phyloP scores from a whole-genome alignment of 2,888 invertebrate genomes.

The Lasioglossum leucozonium region DNA sequence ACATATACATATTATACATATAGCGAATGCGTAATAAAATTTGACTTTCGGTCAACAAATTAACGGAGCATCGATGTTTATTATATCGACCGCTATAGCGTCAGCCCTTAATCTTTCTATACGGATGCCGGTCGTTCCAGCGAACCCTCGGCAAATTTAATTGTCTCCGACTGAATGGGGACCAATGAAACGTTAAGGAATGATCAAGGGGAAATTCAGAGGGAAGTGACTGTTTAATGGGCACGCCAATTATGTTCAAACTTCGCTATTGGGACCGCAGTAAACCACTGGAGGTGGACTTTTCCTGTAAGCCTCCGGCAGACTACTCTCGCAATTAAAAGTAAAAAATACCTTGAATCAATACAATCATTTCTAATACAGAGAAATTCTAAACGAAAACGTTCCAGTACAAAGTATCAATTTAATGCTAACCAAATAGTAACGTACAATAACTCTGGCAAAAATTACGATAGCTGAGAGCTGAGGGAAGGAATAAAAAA shows the following conservation, averaged over 20 bases:
- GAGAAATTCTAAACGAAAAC: not conserved
- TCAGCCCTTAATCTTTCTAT: not conserved
- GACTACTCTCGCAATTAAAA: not conserved
- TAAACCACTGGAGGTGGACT: constrained; percentile 65
- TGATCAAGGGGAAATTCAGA: constrained; percentile 38
- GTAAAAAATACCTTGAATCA: not conserved
- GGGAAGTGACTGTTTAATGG: constrained; percentile 61
- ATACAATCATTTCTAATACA: not conserved
- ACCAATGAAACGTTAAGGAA: constrained; percentile 43
- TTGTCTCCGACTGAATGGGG: constrained; percentile 38
- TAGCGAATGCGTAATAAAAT: not conserved
- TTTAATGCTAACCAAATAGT: not conserved
- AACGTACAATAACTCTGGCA: not conserved
- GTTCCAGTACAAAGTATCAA: not conserved
- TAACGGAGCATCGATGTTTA: not conserved
- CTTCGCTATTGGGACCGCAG: constrained; percentile 69
- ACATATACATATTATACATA: too few species aligned
- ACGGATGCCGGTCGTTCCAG: not conserved
- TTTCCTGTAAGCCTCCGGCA: constrained; percentile 31
- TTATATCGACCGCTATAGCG: not conserved
- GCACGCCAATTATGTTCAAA: constrained; percentile 67
- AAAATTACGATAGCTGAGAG: not conserved
- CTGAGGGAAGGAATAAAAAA: too few species aligned
- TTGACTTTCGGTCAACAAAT: not conserved
- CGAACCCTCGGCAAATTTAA: constrained; percentile 34